A percentile compares a stretch with the other conserved stretches of the same genome.
Conservation (phyloP, 2,888 invertebrate species). For the Arge pagana region DNA sequence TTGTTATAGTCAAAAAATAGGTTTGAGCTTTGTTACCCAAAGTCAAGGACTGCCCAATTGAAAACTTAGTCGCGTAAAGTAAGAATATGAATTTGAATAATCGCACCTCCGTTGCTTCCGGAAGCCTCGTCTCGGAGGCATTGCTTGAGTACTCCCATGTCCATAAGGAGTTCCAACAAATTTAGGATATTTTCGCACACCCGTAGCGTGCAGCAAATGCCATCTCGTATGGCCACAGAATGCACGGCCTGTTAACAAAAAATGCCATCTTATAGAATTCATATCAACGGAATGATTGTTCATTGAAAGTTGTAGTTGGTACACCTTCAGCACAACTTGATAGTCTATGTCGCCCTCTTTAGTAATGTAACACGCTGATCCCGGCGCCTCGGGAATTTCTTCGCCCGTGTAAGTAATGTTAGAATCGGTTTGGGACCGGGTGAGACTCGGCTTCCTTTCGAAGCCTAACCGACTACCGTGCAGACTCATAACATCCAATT, state of each 20-base stretch:
- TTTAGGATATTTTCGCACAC: constrained; percentile 94
- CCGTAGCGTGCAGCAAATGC: constrained; percentile 79
- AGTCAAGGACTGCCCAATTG: too few relatives aligned
- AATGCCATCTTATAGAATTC: not conserved
- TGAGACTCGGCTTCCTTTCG: constrained; percentile 74
- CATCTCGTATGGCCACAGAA: constrained; percentile 83
- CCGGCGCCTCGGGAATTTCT: constrained; percentile 86
- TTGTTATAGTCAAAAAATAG: not conserved
- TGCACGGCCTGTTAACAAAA: constrained; percentile 74
- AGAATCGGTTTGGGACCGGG: constrained; percentile 89
- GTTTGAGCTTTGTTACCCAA: too few relatives aligned
- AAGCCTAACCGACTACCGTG: constrained; percentile 60
- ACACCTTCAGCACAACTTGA: constrained; percentile 82
- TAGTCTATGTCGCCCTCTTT: constrained; percentile 93
- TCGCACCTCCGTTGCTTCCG: constrained; percentile 59
- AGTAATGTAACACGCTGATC: constrained; percentile 89
- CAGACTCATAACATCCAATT: constrained; percentile 73
- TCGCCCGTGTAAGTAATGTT: constrained; percentile 87
- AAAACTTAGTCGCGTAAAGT: too few relatives aligned
- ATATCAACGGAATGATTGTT: not conserved
- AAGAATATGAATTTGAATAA: too few relatives aligned
- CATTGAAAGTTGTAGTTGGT: not conserved
- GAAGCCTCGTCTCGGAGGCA: constrained; percentile 61
- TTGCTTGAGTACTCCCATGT: constrained; percentile 80
- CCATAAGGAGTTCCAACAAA: constrained; percentile 87